phyloP scores from a whole-genome alignment of 2,113 vertebrate species.

The Holacanthus passer region DNA sequence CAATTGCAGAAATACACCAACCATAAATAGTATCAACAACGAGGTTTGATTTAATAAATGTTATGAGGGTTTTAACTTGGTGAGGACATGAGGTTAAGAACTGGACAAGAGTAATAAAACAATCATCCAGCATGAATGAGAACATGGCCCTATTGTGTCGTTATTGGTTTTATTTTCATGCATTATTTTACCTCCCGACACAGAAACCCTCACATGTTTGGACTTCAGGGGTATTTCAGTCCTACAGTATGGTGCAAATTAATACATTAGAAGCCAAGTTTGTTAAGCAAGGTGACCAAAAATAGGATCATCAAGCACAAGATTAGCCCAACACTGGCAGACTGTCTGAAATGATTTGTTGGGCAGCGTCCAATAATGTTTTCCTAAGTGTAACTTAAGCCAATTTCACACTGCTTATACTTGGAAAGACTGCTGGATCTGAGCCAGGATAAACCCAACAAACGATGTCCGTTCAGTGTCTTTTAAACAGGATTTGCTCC shows the following conservation, averaged over 20 bases:
- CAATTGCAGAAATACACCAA: neutral
- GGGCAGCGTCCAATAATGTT: slow-evolving; percentile 56
- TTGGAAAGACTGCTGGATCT: slow-evolving; percentile 33
- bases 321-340: slow-evolving; percentile 30
- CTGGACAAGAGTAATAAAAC: no score
- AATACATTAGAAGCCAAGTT: slow-evolving; percentile 15
- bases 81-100: neutral
- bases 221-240: slow-evolving; percentile 7
- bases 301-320: slow-evolving; percentile 32
- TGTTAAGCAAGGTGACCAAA: slow-evolving; percentile 34
- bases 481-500: slow-evolving; percentile 44
- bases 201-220: neutral
- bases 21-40: neutral
- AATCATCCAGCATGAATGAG: neutral
- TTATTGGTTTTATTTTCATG: neutral
- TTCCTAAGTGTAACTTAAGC: slow-evolving; percentile 48
- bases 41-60: neutral
- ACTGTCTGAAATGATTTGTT: slow-evolving; percentile 50
- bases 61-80: neutral
- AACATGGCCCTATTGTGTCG: neutral
- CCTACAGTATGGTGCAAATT: slow-evolving; percentile 19
- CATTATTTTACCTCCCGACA: neutral
- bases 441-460: slow-evolving; percentile 59
- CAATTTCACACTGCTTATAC: slow-evolving; percentile 52
- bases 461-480: slow-evolving; percentile 29